Base-by-base conservation (phyloP, 2,888 invertebrate genomes). In the Hirudinaria manillensis region DNA sequence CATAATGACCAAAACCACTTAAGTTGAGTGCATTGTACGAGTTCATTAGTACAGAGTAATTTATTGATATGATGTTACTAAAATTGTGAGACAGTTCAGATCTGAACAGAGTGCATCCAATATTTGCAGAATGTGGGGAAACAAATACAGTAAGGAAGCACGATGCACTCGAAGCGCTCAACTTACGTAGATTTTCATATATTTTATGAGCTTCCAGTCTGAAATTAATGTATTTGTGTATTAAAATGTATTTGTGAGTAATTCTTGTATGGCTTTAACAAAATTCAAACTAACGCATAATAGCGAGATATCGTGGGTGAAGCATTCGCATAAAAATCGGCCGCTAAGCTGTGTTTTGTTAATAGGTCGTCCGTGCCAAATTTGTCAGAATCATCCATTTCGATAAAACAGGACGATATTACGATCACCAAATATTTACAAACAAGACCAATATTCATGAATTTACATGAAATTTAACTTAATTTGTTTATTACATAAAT, bases 271-370 rank as follows among this genome's bases (percentile, higher is more conserved):
- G 13, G 24, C n/a, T n/a, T 10, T 6, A 61, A 61, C 29, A 27
- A 29, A 61, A 6, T 61, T 27, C 24, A 2, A 27, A 61, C 73
- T 73, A 24, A 73, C 73, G 45, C 65, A 24, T 73, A 73, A 34
- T 73, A 55, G 6, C 73, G 55, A 3, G 73, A 56, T 3, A 73
- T 61, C 3, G 65, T 61, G 32, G 73, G 73, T 13, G 27, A 61
- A 36, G 34, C 34, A 16, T n/a, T 65, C 13, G 65, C 61, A 34
- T 73, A 73, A 36, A 34, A 73, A 29, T 73, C 65, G n/a, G 65
- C 61, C n/a, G 73, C 73, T 36, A 65, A 38, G n/a, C 45, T 65
- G 7, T 34, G 21, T 45, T 73, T 73, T 3, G n/a, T 19, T 10
- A 73, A 16, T 0, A 32, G 34, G 13, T 73, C 61, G 6, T 19